Evolutionary conservation across 2,888 invertebrate genomes (phyloP), one percentile per base, ranked within the genome.

Genomic region (Apomyelois bistriatella): DNA sequence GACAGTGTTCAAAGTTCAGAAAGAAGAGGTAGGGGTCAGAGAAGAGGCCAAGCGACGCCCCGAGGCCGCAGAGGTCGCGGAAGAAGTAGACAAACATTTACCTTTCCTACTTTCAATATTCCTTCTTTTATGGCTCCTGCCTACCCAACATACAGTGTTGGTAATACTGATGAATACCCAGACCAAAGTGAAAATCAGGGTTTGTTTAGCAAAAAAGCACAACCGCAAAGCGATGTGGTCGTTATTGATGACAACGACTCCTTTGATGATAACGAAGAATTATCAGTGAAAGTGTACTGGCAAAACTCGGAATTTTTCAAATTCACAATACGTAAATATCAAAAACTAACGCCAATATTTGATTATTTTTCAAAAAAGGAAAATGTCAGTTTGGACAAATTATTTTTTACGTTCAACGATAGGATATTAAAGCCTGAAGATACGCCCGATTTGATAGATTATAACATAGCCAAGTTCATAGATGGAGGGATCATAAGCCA

Each of bases 221-320:
- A 36, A 15, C 28, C 10, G 10, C 17, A n/a, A 10, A 43, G 54
- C 1, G 61, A 72, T 10, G 64, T 72, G 0, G 55, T 79, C 0
- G 17, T 69, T 0, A 8, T 75, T 4, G 64, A 67, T 7, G 72
- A 77, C 0, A 56, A 61, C n/a, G 76, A 81, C 1, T 56, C 62
- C 0, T 28, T 74, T 3, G 76, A 77, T 17, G 83, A 86, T 3
- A 88, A 89, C 1, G 88, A 90, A 57, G 86, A 85, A 58, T 48
- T 90, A 36, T 85, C 87, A 0, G 82, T 91, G 0, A 90, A 90
- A 78, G 87, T 91, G 0, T 79, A 80, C 48, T 91, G 91, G 91
- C 81, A 81, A 52, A 88, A 69, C 53, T 60, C 70, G 0, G 86
- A 90, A n/a, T 68, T 78, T 10, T 65, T 78, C 28, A 82, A 77